Conservation (phyloP, 2,888 invertebrate species). For the Trissolcus brochymenae region DNA sequence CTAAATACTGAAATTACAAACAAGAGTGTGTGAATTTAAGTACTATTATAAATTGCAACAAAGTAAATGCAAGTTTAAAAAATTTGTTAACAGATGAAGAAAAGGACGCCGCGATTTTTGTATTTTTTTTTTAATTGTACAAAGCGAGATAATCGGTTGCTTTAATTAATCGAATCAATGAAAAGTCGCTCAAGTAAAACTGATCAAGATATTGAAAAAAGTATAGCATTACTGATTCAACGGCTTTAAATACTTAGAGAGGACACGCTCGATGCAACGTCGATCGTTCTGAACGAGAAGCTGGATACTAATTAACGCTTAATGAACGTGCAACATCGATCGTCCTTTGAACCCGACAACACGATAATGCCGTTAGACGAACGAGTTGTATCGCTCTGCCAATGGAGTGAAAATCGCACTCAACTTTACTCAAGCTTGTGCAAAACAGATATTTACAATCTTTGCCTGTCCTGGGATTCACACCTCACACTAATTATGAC, state of each 20-base stretch:
- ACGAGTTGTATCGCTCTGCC: slow-evolving; percentile 43
- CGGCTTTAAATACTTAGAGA: slow-evolving; percentile 34
- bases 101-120: no score
- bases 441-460: slow-evolving; percentile 64
- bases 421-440: slow-evolving; percentile 60
- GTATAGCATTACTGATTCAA: slow-evolving; percentile 28
- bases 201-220: slow-evolving; percentile 50
- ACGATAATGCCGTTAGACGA: slow-evolving; percentile 56
- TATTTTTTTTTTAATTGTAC: not conserved
- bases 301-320: slow-evolving; percentile 59
- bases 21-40: no score
- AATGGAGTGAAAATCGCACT: slow-evolving; percentile 57
- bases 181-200: slow-evolving; percentile 9
- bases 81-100: no score
- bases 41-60: no score
- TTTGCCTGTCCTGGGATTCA: slow-evolving; percentile 47
- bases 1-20: no score
- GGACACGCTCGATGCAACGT: slow-evolving; percentile 49
- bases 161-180: slow-evolving; percentile 31
- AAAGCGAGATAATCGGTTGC: slow-evolving; percentile 3
- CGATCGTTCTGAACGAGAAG: slow-evolving; percentile 46
- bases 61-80: no score
- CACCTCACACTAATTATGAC: no score
- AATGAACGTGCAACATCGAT: slow-evolving; percentile 58
- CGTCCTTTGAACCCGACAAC: slow-evolving; percentile 56